A percentile compares a stretch with the other conserved stretches of the same genome.
These are phyloP conservation scores for Halotydeus destructor DNA, from an alignment of 1,140 invertebrate genomes.

Conservation along the genomic window DNA sequence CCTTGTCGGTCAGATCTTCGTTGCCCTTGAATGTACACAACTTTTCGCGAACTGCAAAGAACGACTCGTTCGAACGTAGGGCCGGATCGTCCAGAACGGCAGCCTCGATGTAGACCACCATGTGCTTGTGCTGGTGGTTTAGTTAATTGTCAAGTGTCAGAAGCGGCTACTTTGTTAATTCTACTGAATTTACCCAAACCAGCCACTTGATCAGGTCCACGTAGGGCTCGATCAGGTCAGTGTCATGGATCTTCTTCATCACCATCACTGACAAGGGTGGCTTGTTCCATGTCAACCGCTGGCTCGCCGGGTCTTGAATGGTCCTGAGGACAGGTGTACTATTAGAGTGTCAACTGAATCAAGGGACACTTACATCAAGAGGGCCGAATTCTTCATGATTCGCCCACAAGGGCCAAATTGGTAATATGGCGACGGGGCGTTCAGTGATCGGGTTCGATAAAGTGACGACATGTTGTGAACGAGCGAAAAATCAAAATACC, in stretches of 20 bases:
- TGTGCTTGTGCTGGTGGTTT: constrained; percentile 52
- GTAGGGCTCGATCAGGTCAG: constrained; percentile 64
- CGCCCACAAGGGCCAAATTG: constrained; percentile 87
- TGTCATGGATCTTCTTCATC: constrained; percentile 85
- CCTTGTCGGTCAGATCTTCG: constrained; percentile 53
- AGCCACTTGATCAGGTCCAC: constrained; percentile 83
- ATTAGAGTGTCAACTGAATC: background rate
- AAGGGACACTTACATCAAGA: constrained; percentile 66
- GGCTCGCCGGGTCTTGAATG: constrained; percentile 87
- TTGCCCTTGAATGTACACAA: constrained; percentile 67
- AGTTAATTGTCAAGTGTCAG: background rate
- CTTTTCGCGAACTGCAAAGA: constrained; percentile 46
- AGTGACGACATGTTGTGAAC: too few relatives aligned
- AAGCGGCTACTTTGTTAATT: constrained; percentile 7
- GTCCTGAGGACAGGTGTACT: constrained; percentile 38
- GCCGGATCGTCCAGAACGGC: constrained; percentile 61
- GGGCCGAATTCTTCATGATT: constrained; percentile 84
- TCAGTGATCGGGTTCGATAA: constrained; percentile 70
- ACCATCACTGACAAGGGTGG: constrained; percentile 78
- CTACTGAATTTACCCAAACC: constrained; percentile 43
- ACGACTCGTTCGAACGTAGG: constrained; percentile 45
- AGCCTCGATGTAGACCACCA: constrained; percentile 81
- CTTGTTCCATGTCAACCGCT: constrained; percentile 88
- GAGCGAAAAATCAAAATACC: too few relatives aligned
- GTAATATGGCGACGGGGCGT: constrained; percentile 76